phyloP scores from a whole-genome alignment of 2,113 vertebrate genomes.

The Osmerus eperlanus region DNA sequence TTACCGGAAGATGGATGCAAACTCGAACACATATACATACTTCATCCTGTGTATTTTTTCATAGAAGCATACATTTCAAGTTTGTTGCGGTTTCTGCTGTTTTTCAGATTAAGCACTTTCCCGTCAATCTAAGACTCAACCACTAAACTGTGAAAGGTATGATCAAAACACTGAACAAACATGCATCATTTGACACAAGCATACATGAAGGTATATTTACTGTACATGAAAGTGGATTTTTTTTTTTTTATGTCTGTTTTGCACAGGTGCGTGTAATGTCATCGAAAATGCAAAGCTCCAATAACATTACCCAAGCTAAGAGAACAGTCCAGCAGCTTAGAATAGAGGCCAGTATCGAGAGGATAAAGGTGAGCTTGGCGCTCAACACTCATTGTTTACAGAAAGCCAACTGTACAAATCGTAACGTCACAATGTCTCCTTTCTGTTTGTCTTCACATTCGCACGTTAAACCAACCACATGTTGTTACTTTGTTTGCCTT shows the following conservation, averaged over 20 bases:
- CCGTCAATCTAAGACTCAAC: too few relatives aligned
- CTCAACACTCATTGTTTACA: neutral
- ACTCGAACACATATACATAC: too few relatives aligned
- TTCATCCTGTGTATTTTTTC: too few relatives aligned
- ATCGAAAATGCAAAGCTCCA: slow-evolving; percentile 81
- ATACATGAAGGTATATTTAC: neutral
- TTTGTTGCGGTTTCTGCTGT: too few relatives aligned
- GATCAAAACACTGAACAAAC: too few relatives aligned
- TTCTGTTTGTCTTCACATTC: neutral
- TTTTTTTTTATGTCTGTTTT: neutral
- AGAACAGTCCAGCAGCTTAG: slow-evolving; percentile 86
- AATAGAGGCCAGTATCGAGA: slow-evolving; percentile 85
- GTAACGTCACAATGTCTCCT: neutral
- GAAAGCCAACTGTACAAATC: too few relatives aligned
- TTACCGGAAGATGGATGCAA: too few relatives aligned
- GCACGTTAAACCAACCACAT: neutral
- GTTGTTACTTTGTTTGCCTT: neutral
- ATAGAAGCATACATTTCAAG: too few relatives aligned
- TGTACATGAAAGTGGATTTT: neutral
- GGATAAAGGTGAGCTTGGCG: slow-evolving; percentile 81
- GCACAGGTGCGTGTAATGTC: slow-evolving; percentile 72
- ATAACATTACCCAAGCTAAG: slow-evolving; percentile 81
- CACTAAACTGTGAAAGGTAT: too few relatives aligned
- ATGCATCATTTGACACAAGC: too few relatives aligned
- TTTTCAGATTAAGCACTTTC: too few relatives aligned